These are phyloP conservation scores for Hoplias malabaricus DNA, from an alignment of 2,113 vertebrate genomes.

Conservation along the genomic window DNA sequence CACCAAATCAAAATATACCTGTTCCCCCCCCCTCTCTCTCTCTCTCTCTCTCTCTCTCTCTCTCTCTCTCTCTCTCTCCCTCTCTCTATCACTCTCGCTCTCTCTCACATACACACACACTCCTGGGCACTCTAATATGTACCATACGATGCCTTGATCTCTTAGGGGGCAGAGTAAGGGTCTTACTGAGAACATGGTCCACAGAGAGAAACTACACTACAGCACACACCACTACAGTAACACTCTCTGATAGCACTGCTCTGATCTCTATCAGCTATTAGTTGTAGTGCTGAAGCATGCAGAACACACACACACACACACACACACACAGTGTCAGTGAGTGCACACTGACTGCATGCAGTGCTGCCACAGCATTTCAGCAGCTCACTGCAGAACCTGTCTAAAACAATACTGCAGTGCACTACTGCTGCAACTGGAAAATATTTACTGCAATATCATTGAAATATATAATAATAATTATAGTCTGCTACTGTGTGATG, in stretches of 20 bases:
- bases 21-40: too few species aligned
- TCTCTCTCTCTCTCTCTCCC: too few species aligned
- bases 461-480: too few species aligned
- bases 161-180: background rate
- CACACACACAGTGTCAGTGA: conserved; percentile 13
- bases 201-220: background rate
- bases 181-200: background rate
- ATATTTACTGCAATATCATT: too few species aligned
- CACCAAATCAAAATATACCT: too few species aligned
- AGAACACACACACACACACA: conserved; percentile 7
- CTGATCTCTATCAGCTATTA: background rate
- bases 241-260: background rate
- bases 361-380: conserved; percentile 1
- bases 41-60: too few species aligned
- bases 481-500: too few species aligned
- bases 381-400: background rate
- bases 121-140: background rate
- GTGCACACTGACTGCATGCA: conserved; percentile 24
- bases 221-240: background rate
- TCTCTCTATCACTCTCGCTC: too few species aligned
- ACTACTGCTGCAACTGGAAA: background rate
- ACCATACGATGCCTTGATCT: background rate
- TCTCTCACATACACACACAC: conserved; percentile 29
- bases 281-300: background rate
- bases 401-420: background rate